A percentile compares a stretch with the other conserved stretches of the same genome.
Evolutionary conservation across 2,113 vertebrate species (phyloP).

Genomic region (Grammomys surdaster): DNA sequence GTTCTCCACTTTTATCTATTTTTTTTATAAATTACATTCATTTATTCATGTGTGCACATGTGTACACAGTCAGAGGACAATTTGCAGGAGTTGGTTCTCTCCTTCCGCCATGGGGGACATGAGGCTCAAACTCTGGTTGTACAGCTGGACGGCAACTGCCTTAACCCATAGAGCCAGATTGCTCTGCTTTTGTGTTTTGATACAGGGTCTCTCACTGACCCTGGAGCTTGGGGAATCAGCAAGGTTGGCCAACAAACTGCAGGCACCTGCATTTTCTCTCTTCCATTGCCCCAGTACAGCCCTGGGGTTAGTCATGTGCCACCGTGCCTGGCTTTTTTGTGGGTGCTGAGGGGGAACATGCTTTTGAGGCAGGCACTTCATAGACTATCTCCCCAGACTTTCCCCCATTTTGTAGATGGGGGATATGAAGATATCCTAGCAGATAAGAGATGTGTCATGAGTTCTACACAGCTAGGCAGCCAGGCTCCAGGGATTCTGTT

Average conservation of each 20-base stretch:
- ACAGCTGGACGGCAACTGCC: no score
- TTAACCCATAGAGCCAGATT: background rate
- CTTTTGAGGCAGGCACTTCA: background rate
- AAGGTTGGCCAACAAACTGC: background rate
- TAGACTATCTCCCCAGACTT: no score
- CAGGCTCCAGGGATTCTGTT: background rate
- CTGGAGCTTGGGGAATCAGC: background rate
- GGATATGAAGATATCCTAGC: background rate
- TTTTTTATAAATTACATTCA: background rate
- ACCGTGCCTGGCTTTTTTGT: background rate
- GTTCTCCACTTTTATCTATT: background rate
- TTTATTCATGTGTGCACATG: background rate
- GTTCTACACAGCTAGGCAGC: background rate
- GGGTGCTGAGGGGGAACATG: no score
- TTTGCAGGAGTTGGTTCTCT: background rate
- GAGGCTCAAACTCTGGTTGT: background rate
- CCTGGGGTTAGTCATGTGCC: background rate
- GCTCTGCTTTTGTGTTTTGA: no score
- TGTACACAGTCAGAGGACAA: background rate
- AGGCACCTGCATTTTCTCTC: background rate
- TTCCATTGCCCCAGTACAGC: background rate
- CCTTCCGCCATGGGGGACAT: background rate
- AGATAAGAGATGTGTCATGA: background rate
- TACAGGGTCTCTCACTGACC: background rate
- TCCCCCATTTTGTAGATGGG: background rate